Conservation (phyloP, 2,888 invertebrate genomes). For the Bibio marci region DNA sequence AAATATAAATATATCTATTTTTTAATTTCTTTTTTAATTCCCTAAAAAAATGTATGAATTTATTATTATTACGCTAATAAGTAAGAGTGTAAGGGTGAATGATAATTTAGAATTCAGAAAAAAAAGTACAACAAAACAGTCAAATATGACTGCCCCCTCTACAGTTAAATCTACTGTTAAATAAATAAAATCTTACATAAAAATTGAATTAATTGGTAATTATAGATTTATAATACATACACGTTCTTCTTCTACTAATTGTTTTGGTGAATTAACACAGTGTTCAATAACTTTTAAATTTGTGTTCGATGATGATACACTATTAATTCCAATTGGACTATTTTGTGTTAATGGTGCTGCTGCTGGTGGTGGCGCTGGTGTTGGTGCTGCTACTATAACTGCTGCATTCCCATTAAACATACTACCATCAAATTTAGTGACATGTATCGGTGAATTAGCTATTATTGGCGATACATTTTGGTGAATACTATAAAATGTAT, state of each 20-base stretch:
- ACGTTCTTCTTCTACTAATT: no score
- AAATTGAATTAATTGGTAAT: no score
- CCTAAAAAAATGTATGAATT: no score
- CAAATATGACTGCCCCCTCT: no score
- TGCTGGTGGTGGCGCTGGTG: neutral
- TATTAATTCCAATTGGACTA: conserved; percentile 28
- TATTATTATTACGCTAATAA: neutral
- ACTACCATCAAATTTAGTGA: conserved; percentile 23
- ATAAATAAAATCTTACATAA: no score
- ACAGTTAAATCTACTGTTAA: no score
- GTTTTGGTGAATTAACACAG: conserved; percentile 26
- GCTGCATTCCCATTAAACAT: conserved; percentile 6
- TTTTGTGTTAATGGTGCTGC: neutral
- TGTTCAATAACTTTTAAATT: conserved; percentile 28
- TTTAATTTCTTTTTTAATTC: no score
- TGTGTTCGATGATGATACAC: conserved; percentile 29
- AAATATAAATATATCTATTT: no score
- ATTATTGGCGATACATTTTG: conserved; percentile 16
- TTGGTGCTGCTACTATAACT: neutral
- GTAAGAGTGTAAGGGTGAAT: neutral
- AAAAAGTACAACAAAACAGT: no score
- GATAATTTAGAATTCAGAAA: no score
- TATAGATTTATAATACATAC: neutral
- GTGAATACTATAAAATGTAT: conserved; percentile 21
- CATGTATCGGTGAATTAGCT: conserved; percentile 29